Conservation (phyloP, 2,888 invertebrate genomes). For the Platycheirus rosarum region DNA sequence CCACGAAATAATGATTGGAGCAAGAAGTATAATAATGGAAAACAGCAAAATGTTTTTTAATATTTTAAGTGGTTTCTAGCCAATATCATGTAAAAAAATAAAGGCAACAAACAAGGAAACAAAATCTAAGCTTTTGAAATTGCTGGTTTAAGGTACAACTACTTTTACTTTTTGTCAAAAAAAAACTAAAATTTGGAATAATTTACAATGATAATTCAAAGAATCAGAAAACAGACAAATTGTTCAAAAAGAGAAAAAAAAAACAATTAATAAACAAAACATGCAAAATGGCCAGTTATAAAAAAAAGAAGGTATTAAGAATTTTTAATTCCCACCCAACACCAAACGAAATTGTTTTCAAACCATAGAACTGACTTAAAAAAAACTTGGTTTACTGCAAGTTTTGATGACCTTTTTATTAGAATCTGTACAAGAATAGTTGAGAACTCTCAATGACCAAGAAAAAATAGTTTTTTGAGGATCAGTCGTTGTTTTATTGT, state of each 20-base stretch:
- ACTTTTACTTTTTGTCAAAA: too few relatives aligned
- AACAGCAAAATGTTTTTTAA: too few relatives aligned
- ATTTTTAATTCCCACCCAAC: too few relatives aligned
- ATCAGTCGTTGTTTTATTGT: too few relatives aligned
- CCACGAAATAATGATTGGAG: conserved; percentile 1
- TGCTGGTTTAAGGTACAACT: not conserved
- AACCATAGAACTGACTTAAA: too few relatives aligned
- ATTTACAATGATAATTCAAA: not conserved
- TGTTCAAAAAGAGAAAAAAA: conserved; percentile 22
- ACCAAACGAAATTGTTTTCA: too few relatives aligned
- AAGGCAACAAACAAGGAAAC: not conserved
- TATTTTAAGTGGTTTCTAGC: not conserved
- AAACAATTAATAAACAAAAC: conserved; percentile 4
- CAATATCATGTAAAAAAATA: not conserved
- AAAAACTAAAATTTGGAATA: conserved; percentile 3
- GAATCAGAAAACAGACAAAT: conserved; percentile 38
- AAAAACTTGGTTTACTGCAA: too few relatives aligned
- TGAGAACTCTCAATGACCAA: too few relatives aligned
- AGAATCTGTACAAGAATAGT: too few relatives aligned
- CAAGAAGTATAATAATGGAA: too few relatives aligned
- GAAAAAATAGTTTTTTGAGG: too few relatives aligned
- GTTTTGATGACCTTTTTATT: too few relatives aligned
- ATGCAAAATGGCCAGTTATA: not conserved
- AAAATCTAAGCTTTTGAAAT: not conserved
- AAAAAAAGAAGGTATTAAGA: not conserved